phyloP scores from a whole-genome alignment of 1,140 invertebrate genomes.

The Amphibalanus amphitrite region DNA sequence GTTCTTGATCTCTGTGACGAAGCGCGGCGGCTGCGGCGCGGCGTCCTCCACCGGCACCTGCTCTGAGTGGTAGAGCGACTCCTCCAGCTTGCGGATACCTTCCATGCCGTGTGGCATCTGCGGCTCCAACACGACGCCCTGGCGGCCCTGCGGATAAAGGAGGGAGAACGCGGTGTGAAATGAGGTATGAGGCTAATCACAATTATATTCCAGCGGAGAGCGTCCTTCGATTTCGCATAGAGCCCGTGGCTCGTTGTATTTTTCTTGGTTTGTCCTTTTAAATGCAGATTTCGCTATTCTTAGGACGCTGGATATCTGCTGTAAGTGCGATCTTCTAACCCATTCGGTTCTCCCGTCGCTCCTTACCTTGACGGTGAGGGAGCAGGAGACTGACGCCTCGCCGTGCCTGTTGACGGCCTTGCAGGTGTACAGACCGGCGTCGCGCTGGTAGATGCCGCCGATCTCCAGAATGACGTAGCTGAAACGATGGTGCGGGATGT shows the following conservation, averaged over 20 bases:
- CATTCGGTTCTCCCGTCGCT: too few species aligned
- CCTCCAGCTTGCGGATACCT: constrained; percentile 74
- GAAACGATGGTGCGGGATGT: too few species aligned
- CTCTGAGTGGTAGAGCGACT: constrained; percentile 67
- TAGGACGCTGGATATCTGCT: too few species aligned
- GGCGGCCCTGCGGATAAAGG: constrained; percentile 27
- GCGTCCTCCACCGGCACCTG: constrained; percentile 60
- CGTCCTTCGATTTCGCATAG: too few species aligned
- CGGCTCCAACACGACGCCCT: constrained; percentile 77
- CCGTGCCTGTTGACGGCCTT: constrained; percentile 75
- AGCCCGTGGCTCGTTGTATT: too few species aligned
- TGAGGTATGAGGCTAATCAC: constrained; percentile 77
- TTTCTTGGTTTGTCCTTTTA: too few species aligned
- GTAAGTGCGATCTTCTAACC: too few species aligned
- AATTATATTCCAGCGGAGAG: constrained; percentile 29
- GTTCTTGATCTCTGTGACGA: constrained; percentile 55
- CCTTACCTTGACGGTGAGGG: constrained; percentile 47
- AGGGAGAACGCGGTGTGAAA: background rate
- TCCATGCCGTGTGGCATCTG: constrained; percentile 67
- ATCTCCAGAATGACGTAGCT: constrained; percentile 65
- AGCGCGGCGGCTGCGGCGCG: constrained; percentile 66
- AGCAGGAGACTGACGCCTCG: constrained; percentile 68
- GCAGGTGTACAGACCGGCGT: constrained; percentile 76
- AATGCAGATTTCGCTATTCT: too few species aligned
- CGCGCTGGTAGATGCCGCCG: constrained; percentile 65